Percentiles rank a stretch among this genome's conserved stretches.
phyloP scores from a whole-genome alignment of 2,888 invertebrate genomes.

The Lottia scabra region DNA sequence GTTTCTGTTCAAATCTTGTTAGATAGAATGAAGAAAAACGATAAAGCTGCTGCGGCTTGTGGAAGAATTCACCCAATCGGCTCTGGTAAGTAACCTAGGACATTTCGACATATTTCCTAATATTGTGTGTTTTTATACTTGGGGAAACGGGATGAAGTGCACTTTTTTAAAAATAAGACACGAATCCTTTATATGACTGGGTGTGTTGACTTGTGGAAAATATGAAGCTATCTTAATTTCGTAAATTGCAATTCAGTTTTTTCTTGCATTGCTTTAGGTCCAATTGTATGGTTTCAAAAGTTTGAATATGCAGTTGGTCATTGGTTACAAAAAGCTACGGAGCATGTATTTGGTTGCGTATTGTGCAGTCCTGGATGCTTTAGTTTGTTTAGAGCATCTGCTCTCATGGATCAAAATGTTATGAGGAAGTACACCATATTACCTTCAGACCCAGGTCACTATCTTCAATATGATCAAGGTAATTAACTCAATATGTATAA shows the following conservation, averaged over 20 bases:
- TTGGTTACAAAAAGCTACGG: slow-evolving; percentile 99
- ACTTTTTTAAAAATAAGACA: too few species aligned
- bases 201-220: too few species aligned
- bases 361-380: slow-evolving; percentile 94
- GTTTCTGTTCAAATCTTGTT: slow-evolving; percentile 92
- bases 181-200: too few species aligned
- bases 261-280: slow-evolving; percentile 73
- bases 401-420: slow-evolving; percentile 98
- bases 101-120: too few species aligned
- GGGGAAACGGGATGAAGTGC: too few species aligned
- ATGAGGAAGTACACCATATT: slow-evolving; percentile 94
- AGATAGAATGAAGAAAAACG: slow-evolving; percentile 98
- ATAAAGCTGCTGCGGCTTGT: slow-evolving; percentile 95
- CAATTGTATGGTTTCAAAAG: slow-evolving; percentile 99
- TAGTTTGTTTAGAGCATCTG: slow-evolving; percentile 95
- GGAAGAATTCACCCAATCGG: slow-evolving; percentile 99
- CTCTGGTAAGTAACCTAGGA: slow-evolving; percentile 75
- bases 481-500: slow-evolving; percentile 26
- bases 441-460: slow-evolving; percentile 94
- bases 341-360: slow-evolving; percentile 99
- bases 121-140: too few species aligned
- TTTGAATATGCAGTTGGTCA: slow-evolving; percentile 99
- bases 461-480: slow-evolving; percentile 99
- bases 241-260: too few species aligned
- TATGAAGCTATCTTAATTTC: too few species aligned